Percentiles rank a stretch among this genome's conserved stretches.
These are phyloP conservation scores for Gallirallus australis DNA, from an alignment of 2,797 vertebrate species.

Conservation along the genomic window DNA sequence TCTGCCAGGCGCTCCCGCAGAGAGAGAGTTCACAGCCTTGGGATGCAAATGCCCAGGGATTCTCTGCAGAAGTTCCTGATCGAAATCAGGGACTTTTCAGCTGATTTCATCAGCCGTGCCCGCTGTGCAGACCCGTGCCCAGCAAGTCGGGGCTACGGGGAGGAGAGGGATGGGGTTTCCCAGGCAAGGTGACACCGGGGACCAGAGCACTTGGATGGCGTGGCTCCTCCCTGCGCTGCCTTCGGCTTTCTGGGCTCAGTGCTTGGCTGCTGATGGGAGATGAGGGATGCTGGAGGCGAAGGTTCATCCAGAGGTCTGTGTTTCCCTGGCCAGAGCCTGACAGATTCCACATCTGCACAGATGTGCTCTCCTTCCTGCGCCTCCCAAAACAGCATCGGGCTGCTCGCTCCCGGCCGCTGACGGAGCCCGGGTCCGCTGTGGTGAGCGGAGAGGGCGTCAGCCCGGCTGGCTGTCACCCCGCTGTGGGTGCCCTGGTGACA, in stretches of 20 bases:
- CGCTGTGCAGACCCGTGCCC: background rate
- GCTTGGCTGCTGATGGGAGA: slow-evolving; percentile 46
- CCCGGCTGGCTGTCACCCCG: background rate
- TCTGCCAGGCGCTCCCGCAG: accelerated
- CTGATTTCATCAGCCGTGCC: background rate
- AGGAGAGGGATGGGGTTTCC: background rate
- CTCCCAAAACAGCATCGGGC: background rate
- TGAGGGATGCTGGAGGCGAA: slow-evolving; percentile 59
- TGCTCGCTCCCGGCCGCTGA: background rate
- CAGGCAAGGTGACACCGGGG: accelerated
- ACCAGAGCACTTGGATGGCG: accelerated
- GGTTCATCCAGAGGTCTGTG: slow-evolving; percentile 54
- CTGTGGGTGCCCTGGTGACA: background rate
- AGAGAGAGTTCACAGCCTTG: slow-evolving; percentile 22
- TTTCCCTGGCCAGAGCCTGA: slow-evolving; percentile 64
- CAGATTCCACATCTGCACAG: slow-evolving; percentile 76
- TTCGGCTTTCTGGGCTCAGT: background rate
- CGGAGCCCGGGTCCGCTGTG: background rate
- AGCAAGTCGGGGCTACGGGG: background rate
- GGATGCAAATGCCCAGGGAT: background rate
- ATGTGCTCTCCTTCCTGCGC: slow-evolving; percentile 31
- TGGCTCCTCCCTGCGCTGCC: background rate
- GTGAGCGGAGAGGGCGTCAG: background rate
- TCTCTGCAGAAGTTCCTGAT: background rate
- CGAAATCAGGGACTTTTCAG: slow-evolving; percentile 15